These are phyloP conservation scores for Blera fallax DNA, from an alignment of 2,888 invertebrate species.

Conservation along the genomic window DNA sequence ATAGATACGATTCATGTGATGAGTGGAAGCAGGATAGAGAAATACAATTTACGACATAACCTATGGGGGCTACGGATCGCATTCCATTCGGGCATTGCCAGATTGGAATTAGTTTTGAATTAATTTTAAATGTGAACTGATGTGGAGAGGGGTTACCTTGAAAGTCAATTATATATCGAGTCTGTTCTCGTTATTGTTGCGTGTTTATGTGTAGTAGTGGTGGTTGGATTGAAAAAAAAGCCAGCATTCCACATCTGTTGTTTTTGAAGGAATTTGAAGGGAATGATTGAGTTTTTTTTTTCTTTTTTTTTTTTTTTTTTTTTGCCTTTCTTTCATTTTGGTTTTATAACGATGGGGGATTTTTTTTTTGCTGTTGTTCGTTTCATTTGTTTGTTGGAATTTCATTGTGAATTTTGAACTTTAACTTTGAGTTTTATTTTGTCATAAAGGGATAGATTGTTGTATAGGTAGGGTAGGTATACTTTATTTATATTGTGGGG, in stretches of 20 bases:
- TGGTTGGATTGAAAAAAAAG: conserved; percentile 34
- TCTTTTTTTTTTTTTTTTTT: conserved; percentile 27
- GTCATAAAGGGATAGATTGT: background rate
- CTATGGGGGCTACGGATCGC: conserved; percentile 69
- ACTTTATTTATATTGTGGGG: background rate
- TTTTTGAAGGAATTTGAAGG: conserved; percentile 64
- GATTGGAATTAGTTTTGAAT: background rate
- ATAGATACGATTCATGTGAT: background rate
- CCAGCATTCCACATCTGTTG: conserved; percentile 70
- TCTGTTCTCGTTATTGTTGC: conserved; percentile 48
- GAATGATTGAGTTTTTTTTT: conserved; percentile 55
- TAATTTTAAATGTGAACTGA: conserved; percentile 24
- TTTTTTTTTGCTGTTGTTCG: conserved; percentile 30
- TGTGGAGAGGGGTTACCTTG: conserved; percentile 65
- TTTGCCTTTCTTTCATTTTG: conserved; percentile 27
- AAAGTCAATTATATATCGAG: conserved; percentile 60
- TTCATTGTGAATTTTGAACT: conserved; percentile 42
- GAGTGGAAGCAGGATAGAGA: conserved; percentile 27
- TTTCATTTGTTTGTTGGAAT: conserved; percentile 22
- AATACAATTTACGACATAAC: conserved; percentile 70
- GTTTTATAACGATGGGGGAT: conserved; percentile 25
- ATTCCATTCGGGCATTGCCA: conserved; percentile 66
- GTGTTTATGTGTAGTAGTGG: conserved; percentile 12
- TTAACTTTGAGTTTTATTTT: conserved; percentile 2
- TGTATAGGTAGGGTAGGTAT: background rate